A percentile compares a stretch with the other conserved stretches of the same genome.
phyloP scores from a whole-genome alignment of 2,888 invertebrate genomes.

The Nemoura dubitans region DNA sequence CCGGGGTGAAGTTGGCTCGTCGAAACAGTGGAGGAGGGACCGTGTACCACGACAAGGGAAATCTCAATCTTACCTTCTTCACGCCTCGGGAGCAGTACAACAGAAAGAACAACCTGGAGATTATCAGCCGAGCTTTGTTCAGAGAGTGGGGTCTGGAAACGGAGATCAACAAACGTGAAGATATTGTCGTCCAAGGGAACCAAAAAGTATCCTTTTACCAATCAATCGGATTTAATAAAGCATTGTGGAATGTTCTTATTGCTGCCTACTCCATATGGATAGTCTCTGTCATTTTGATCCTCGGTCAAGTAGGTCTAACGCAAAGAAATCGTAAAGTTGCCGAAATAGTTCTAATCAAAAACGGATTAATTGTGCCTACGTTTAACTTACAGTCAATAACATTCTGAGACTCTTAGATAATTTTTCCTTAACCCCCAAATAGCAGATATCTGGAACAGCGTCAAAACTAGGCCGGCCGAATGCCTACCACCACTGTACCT shows the following conservation, averaged over 20 bases:
- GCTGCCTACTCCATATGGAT: too few relatives aligned
- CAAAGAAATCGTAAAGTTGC: too few relatives aligned
- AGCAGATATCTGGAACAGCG: conserved; percentile 93
- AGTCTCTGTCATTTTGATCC: too few relatives aligned
- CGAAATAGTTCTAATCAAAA: too few relatives aligned
- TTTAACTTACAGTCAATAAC: too few relatives aligned
- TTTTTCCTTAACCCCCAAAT: conserved; percentile 37
- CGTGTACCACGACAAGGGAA: conserved; percentile 95
- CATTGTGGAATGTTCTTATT: too few relatives aligned
- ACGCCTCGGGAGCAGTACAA: conserved; percentile 84
- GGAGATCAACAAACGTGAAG: conserved; percentile 82
- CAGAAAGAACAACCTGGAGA: conserved; percentile 85
- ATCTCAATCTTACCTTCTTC: conserved; percentile 92
- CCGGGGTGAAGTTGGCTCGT: conserved; percentile 80
- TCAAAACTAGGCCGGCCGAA: conserved; percentile 87
- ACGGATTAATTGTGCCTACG: too few relatives aligned
- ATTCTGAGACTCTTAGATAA: background rate
- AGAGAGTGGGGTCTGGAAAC: conserved; percentile 83
- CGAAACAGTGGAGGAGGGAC: conserved; percentile 96
- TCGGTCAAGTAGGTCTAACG: too few relatives aligned
- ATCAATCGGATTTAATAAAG: too few relatives aligned
- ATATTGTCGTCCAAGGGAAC: conserved; percentile 81
- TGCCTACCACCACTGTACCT: conserved; percentile 98
- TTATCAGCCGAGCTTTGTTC: conserved; percentile 84
- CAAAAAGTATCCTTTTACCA: conserved; percentile 72